Evolutionary conservation across 1,140 invertebrate genomes (phyloP), one percentile per base, ranked within the genome.

Genomic region (Octopus sinensis): DNA sequence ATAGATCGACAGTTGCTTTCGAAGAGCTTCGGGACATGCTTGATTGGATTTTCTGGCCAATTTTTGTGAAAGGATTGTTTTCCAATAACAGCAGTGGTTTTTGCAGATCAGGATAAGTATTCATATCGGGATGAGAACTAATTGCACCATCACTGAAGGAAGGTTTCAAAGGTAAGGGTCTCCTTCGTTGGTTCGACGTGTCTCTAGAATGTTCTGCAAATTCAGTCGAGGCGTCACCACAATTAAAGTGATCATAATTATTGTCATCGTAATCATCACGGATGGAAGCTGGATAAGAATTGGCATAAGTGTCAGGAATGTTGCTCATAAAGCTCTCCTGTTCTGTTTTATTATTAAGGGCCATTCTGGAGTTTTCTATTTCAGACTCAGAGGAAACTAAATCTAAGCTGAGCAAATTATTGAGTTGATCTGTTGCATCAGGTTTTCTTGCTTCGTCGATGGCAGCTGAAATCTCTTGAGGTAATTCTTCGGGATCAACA

Each of bases 81-180:
- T 30, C 53, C n/a, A 79, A 53, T n/a, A 43, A 10, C n/a, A 56
- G 53, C 52, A 13, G 52, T 0, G 54, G n/a, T n/a, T 56, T 30
- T 43, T 43, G 30, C 30, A 43, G 30, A 43, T 43, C 30, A 9
- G 53, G 53, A 17, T 43, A 10, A 30, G 17, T 79, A 23, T 12
- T 54, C 3, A 73, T 73, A 6, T 79, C 78, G 4, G 53, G 5
- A 79, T 79, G 53, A 53, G 53, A 79, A 56, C 53, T 23, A 43
- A 79, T 79, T 13, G 78, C 78, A 56, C 78, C 78, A 79, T 79
- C 78, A 79, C 78, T 79, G 54, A 54, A 79, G n/a, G 78, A 79
- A 5, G 78, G 23, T 56, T 79, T 79, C 53, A 79, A 53, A 54
- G 78, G 54, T 79, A 78, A 17, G 51, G 53, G 43, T 78, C 51